Evolutionary conservation across 2,797 vertebrate genomes (phyloP).

Genomic region (Coregonus suidteri): DNA sequence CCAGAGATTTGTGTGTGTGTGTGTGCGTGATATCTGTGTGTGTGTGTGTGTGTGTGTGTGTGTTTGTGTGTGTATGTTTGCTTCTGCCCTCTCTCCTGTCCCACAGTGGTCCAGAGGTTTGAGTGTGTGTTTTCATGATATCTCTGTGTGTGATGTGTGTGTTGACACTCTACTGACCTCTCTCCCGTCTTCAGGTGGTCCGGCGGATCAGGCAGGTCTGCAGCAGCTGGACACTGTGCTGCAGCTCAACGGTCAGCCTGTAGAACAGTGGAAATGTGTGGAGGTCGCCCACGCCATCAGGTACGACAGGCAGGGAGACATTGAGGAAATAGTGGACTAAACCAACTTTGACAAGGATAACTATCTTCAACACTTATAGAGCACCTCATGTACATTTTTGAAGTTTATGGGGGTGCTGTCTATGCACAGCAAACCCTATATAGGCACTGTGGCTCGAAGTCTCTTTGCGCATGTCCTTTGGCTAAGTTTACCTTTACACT

Average conservation of each 20-base stretch:
- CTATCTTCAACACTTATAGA: neutral
- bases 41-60: too few relatives aligned
- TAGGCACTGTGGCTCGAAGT: too few relatives aligned
- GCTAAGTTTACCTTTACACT: neutral
- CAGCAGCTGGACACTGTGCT: constrained; percentile 90
- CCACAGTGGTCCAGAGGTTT: too few relatives aligned
- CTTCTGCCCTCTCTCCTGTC: too few relatives aligned
- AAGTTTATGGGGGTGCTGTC: neutral
- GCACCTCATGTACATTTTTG: neutral
- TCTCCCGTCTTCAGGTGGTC: constrained; percentile 78
- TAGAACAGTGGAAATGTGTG: constrained; percentile 95
- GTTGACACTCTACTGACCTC: neutral
- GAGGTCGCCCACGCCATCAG: constrained; percentile 93
- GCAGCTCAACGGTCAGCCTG: constrained; percentile 88
- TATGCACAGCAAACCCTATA: too few relatives aligned
- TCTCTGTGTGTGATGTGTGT: neutral
- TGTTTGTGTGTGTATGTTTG: too few relatives aligned
- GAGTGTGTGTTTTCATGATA: neutral
- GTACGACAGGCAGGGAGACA: constrained; percentile 63
- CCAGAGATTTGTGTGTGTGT: constrained; percentile 25
- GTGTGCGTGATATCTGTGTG: neutral
- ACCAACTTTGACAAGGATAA: neutral
- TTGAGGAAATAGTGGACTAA: neutral
- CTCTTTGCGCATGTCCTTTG: neutral
- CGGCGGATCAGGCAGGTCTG: constrained; percentile 89